Evolutionary conservation across 1,140 invertebrate genomes (phyloP).

Genomic region (Thaumatotibia leucotreta): DNA sequence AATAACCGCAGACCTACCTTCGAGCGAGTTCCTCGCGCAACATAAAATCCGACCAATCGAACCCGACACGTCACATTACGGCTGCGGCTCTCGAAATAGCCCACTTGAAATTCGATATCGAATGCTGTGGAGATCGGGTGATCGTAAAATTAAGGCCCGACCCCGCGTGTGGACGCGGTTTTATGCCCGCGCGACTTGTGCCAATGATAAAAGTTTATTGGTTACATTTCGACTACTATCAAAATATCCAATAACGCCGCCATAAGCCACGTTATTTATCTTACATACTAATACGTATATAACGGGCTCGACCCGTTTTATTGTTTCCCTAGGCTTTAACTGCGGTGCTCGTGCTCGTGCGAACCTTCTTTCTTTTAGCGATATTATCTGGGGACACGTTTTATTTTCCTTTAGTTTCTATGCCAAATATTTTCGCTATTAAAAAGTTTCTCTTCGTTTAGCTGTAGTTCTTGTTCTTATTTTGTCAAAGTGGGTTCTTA

Average conservation of each 20-base stretch:
- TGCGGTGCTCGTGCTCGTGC: slow-evolving; percentile 2
- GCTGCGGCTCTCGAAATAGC: slow-evolving; percentile 59
- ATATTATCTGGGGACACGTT: slow-evolving; percentile 14
- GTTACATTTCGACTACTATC: slow-evolving; percentile 43
- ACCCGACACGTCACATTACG: slow-evolving; percentile 66
- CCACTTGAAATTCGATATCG: slow-evolving; percentile 67
- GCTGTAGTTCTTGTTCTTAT: background rate
- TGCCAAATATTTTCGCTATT: background rate
- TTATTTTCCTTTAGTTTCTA: slow-evolving; percentile 32
- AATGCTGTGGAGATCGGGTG: slow-evolving; percentile 51
- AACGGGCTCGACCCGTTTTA: slow-evolving; percentile 19
- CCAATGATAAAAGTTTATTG: slow-evolving; percentile 57
- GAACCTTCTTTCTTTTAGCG: slow-evolving; percentile 9
- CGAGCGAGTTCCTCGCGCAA: slow-evolving; percentile 44
- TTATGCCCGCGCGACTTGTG: slow-evolving; percentile 42
- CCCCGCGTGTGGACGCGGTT: slow-evolving; percentile 33
- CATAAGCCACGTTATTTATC: slow-evolving; percentile 38
- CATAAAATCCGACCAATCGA: slow-evolving; percentile 69
- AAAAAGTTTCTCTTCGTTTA: background rate
- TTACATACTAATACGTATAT: slow-evolving; percentile 17
- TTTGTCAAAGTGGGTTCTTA: background rate
- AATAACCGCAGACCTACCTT: slow-evolving; percentile 46
- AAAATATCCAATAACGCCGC: slow-evolving; percentile 45
- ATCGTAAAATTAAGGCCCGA: slow-evolving; percentile 65
- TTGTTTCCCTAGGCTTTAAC: slow-evolving; percentile 8